Conservation (phyloP, 2,888 invertebrate genomes). For the Melieria picta region DNA sequence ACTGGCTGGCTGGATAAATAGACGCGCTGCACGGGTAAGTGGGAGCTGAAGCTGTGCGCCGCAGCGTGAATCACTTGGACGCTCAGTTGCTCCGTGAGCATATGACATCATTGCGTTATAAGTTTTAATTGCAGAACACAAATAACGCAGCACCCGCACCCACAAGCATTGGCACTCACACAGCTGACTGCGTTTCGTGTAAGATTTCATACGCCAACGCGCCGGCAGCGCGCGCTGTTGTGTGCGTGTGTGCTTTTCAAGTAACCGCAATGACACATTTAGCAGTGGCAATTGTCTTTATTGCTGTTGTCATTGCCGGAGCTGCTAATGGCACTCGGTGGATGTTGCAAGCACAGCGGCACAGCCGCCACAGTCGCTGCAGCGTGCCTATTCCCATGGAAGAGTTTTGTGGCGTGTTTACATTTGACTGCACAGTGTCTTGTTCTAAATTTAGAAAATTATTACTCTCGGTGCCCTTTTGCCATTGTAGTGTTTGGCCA, state of each 20-base stretch:
- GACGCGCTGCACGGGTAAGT: background rate
- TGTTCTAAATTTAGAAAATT: slow-evolving; percentile 27
- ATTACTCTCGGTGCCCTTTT: slow-evolving; percentile 14
- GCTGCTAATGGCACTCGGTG: slow-evolving; percentile 42
- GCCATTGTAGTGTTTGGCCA: background rate
- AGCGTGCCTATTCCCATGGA: background rate
- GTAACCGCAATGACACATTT: slow-evolving; percentile 34
- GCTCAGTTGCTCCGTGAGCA: slow-evolving; percentile 11
- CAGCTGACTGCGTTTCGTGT: background rate
- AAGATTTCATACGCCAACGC: background rate
- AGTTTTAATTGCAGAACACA: slow-evolving; percentile 35
- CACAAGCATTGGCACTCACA: background rate
- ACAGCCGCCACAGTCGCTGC: slow-evolving; percentile 6
- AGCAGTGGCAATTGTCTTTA: slow-evolving; percentile 26
- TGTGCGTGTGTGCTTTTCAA: slow-evolving; percentile 32
- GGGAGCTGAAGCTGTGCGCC: background rate
- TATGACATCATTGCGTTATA: slow-evolving; percentile 38
- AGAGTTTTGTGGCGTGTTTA: slow-evolving; percentile 37
- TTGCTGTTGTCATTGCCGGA: slow-evolving; percentile 43
- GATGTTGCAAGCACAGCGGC: slow-evolving; percentile 18
- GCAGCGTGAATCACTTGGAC: slow-evolving; percentile 33
- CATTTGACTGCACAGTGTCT: slow-evolving; percentile 32
- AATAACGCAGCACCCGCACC: slow-evolving; percentile 10
- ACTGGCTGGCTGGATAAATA: no score
- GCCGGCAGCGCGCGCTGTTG: slow-evolving; percentile 22